Conservation (phyloP, 1,140 invertebrate species). For the Contarinia nasturtii region DNA sequence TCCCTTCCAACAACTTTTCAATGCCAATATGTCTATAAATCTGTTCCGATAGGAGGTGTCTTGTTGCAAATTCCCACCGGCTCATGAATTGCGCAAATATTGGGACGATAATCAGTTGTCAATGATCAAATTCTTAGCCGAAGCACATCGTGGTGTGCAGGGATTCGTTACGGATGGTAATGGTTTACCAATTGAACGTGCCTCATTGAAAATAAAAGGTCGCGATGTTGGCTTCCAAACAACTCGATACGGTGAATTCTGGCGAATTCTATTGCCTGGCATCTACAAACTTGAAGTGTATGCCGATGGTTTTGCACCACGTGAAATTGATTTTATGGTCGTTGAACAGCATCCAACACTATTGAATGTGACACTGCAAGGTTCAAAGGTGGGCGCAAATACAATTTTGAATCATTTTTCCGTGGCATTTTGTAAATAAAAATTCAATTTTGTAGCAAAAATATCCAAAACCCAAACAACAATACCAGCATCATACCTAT, state of each 20-base stretch:
- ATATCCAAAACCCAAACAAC: background rate
- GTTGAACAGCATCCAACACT: slow-evolving; percentile 68
- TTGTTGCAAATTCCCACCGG: slow-evolving; percentile 88
- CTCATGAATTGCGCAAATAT: slow-evolving; percentile 66
- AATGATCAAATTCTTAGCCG: slow-evolving; percentile 67
- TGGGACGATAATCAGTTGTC: slow-evolving; percentile 91
- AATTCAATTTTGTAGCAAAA: slow-evolving; percentile 2
- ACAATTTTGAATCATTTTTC: background rate
- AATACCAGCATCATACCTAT: background rate
- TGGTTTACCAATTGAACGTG: slow-evolving; percentile 64
- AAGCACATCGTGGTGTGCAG: slow-evolving; percentile 65
- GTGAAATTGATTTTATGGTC: slow-evolving; percentile 69
- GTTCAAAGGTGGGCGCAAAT: slow-evolving; percentile 46
- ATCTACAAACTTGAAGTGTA: slow-evolving; percentile 66
- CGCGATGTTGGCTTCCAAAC: slow-evolving; percentile 75
- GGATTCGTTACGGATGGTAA: slow-evolving; percentile 70
- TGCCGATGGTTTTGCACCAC: slow-evolving; percentile 62
- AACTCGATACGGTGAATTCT: slow-evolving; percentile 85
- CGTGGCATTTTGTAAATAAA: slow-evolving; percentile 1
- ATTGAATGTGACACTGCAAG: slow-evolving; percentile 63
- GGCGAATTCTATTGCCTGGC: slow-evolving; percentile 71
- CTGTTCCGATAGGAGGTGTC: too few species aligned
- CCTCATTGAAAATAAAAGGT: slow-evolving; percentile 63
- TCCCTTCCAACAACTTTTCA: too few species aligned
- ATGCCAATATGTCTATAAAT: too few species aligned